Conservation (phyloP, 2,113 vertebrate species). For the Cyanistes caeruleus region DNA sequence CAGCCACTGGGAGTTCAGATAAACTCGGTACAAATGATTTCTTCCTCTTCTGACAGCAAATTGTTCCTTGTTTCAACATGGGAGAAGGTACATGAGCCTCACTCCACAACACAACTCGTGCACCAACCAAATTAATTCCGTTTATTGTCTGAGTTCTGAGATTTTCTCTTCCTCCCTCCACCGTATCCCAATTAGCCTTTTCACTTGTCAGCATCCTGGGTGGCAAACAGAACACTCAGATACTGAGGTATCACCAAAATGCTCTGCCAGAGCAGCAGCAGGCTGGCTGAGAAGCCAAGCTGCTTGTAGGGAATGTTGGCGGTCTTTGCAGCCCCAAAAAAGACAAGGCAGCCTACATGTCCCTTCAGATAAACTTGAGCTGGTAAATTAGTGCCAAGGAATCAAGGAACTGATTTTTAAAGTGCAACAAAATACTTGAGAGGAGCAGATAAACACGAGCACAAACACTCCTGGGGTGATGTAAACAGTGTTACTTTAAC, state of each 20-base stretch:
- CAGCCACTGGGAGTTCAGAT: not conserved
- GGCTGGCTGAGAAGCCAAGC: not conserved
- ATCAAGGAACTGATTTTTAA: not conserved
- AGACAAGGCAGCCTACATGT: not conserved
- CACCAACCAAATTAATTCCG: not conserved
- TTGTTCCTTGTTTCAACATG: not conserved
- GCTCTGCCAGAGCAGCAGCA: not conserved
- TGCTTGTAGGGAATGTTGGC: not conserved
- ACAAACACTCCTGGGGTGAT: not conserved
- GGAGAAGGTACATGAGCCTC: not conserved
- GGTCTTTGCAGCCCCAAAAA: not conserved
- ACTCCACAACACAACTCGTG: not conserved
- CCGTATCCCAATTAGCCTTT: slow-evolving; percentile 25
- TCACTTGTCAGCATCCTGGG: not conserved
- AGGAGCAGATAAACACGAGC: not conserved
- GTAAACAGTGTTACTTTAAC: not conserved
- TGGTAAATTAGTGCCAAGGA: not conserved
- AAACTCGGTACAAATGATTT: not conserved
- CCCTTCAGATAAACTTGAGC: not conserved
- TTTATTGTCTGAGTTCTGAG: not conserved
- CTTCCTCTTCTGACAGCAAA: not conserved
- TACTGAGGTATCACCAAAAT: not conserved
- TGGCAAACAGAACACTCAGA: not conserved
- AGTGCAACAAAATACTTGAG: not conserved
- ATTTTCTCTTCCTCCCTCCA: not conserved